Conservation (phyloP, 1,140 invertebrate species). For the Littorina saxatilis region DNA sequence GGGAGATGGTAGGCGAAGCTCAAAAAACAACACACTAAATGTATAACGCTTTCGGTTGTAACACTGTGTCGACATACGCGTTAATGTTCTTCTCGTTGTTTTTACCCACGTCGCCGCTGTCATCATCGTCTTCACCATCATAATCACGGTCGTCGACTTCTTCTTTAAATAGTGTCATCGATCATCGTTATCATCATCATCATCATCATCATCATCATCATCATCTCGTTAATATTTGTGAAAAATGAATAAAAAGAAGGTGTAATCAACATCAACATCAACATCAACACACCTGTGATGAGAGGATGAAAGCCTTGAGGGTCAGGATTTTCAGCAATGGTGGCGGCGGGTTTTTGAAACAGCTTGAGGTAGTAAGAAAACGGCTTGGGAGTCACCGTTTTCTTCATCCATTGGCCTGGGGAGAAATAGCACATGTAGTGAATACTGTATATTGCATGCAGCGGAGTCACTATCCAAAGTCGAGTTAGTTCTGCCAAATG, state of each 20-base stretch:
- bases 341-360: slow-evolving; percentile 17
- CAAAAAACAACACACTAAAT: no score
- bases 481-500: no score
- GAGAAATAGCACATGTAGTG: no score
- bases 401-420: slow-evolving; percentile 38
- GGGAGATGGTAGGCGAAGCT: no score
- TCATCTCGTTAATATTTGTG: not conserved
- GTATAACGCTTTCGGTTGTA: no score
- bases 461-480: no score
- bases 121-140: no score
- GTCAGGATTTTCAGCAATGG: not conserved
- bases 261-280: not conserved
- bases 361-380: not conserved
- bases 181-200: not conserved
- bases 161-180: not conserved
- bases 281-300: slow-evolving; percentile 19
- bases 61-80: no score
- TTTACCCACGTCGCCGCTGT: no score
- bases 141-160: no score
- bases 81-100: no score
- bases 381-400: not conserved
- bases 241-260: not conserved
- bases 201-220: not conserved
- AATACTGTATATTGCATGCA: no score
- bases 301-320: not conserved